Base-by-base conservation (phyloP, 2,888 invertebrate species). In the Morpho helenor region DNA sequence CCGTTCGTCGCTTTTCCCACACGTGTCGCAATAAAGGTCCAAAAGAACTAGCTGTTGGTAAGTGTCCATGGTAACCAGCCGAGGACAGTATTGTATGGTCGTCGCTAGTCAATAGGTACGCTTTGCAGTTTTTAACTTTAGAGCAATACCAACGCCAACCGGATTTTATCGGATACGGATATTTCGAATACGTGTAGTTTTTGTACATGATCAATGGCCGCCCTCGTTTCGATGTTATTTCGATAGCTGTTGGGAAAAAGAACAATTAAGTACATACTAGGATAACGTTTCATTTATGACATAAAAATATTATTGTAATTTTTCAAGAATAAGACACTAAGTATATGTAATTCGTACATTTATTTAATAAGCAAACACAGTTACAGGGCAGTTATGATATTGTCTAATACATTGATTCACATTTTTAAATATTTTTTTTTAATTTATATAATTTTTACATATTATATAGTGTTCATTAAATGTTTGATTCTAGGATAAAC, bases 111-210 rank as follows among this genome's bases (percentile, higher is more conserved):
- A 81, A 54, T n/a, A 86, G 73, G 60, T 75, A 70, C 2, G 83
- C 86, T 39, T 78, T 75, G 68, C 85, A 86, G 51, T 74, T 78
- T 66, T 75, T 84, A 44, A 81, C 79, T 47, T 73, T 79, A 4
- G 85, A 85, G 58, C 86, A 86, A 63, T 84, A 84, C 86, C 86
- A 86, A 2, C 84, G 70, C 79, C 82, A 79, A 7, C 84, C 85
- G 54, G 71, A 69, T 58, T 73, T 80, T 42, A 77, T 49, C 0
- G 79, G 82, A 51, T 79, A 71, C 4, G 84, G 82, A 54, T 73
- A 80, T 62, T 74, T 78, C 0, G 83, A 77, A 62, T 85, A 85
- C 0, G 84, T 83, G 59, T 84, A 79, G 52, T 78, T 74, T 50
- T 73, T 74, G 68, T 78, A 82, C 56, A 81, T 61, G 42, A 85